phyloP scores from a whole-genome alignment of 2,888 invertebrate genomes.

The Amiota mariae region DNA sequence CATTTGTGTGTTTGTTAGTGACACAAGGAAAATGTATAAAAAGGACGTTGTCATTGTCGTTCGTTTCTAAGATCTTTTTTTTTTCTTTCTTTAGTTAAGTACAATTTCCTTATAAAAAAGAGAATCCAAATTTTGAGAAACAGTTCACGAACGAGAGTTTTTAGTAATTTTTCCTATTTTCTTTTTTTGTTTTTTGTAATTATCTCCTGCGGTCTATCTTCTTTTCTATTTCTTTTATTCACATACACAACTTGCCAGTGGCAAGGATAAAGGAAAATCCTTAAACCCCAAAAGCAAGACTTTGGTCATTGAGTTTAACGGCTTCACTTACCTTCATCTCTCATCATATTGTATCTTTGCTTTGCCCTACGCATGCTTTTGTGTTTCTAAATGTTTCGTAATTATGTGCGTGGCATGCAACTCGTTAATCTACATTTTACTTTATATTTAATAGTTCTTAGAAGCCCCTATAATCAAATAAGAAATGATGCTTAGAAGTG shows the following conservation, averaged over 20 bases:
- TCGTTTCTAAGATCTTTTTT: too few relatives aligned
- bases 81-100: too few relatives aligned
- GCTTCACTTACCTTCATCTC: background rate
- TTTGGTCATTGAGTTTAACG: constrained; percentile 3
- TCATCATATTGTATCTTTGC: background rate
- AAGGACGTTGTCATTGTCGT: too few relatives aligned
- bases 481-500: too few relatives aligned
- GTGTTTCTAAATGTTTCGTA: constrained; percentile 4
- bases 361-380: background rate
- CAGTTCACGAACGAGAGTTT: too few relatives aligned
- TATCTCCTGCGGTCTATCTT: constrained; percentile 45
- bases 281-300: background rate
- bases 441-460: too few relatives aligned
- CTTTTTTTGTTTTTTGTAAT: constrained; percentile 46
- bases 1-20: background rate
- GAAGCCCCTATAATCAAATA: too few relatives aligned
- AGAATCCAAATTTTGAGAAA: too few relatives aligned
- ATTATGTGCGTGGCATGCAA: constrained; percentile 21
- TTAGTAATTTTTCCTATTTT: too few relatives aligned
- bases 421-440: background rate
- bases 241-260: too few relatives aligned
- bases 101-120: too few relatives aligned
- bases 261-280: background rate
- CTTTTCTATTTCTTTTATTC: too few relatives aligned
- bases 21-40: constrained; percentile 36